Percentiles rank a stretch among this genome's conserved stretches.
These are phyloP conservation scores for Spisula solida DNA, from an alignment of 2,888 invertebrate species.

Conservation along the genomic window DNA sequence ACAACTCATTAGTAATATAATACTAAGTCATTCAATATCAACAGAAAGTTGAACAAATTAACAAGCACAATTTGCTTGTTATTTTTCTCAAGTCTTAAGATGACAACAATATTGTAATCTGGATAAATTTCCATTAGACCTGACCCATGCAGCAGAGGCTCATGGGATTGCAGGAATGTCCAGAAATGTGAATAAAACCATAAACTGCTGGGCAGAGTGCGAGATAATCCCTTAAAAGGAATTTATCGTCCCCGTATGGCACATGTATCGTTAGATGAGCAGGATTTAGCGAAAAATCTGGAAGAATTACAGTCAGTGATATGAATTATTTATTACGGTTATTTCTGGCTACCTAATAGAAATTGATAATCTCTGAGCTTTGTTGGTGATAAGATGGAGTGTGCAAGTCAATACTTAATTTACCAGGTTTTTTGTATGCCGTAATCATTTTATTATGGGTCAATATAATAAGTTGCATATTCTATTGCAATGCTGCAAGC, in stretches of 20 bases:
- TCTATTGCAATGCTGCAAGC: not conserved
- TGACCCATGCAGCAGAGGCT: conserved; percentile 24
- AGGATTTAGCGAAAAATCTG: conserved; percentile 29
- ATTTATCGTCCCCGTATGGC: conserved; percentile 37
- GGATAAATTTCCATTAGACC: conserved; percentile 33
- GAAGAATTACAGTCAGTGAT: conserved; percentile 29
- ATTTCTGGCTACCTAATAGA: conserved; percentile 4
- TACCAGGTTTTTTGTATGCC: not conserved
- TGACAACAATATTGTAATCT: conserved; percentile 25
- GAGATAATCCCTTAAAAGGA: conserved; percentile 49
- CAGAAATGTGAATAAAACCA: conserved; percentile 44
- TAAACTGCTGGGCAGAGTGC: conserved; percentile 31
- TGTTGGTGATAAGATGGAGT: not conserved
- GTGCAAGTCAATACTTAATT: conserved; percentile 4
- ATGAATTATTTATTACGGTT: conserved; percentile 40
- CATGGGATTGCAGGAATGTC: conserved; percentile 36
- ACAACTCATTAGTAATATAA: too few relatives aligned
- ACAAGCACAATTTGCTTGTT: conserved; percentile 4
- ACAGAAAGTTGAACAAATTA: not conserved
- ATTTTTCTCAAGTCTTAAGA: conserved; percentile 8
- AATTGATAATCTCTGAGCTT: conserved; percentile 1
- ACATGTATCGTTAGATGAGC: conserved; percentile 29
- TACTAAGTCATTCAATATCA: not conserved
- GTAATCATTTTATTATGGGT: not conserved
- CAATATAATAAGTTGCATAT: not conserved